Conservation (phyloP, 2,797 vertebrate genomes). For the Spheniscus humboldti region DNA sequence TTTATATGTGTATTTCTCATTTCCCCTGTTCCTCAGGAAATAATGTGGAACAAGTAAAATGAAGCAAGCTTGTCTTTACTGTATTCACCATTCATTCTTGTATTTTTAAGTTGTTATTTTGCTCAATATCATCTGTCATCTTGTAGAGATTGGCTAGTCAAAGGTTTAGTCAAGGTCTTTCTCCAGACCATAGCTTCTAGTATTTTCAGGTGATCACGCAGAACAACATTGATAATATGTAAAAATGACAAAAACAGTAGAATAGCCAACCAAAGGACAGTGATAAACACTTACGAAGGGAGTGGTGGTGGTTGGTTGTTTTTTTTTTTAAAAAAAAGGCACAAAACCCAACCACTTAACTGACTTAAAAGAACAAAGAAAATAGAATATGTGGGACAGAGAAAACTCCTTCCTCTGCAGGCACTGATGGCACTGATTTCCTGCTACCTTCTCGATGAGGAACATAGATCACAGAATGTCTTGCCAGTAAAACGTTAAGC, state of each 20-base stretch:
- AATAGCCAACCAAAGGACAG: background rate
- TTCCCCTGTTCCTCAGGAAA: background rate
- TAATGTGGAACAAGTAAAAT: background rate
- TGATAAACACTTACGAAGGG: background rate
- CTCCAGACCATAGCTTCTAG: background rate
- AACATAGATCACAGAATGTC: background rate
- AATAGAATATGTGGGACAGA: background rate
- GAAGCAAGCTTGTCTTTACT: background rate
- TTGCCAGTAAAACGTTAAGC: background rate
- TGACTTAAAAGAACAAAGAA: background rate
- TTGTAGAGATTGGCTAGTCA: background rate
- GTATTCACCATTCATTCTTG: background rate
- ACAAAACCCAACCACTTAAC: rapidly evolving
- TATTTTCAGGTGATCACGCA: background rate
- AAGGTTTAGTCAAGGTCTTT: background rate
- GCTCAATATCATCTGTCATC: background rate
- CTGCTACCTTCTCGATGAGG: background rate
- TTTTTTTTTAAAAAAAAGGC: too few relatives aligned
- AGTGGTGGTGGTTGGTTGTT: background rate
- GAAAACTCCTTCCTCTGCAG: background rate
- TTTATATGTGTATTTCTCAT: background rate
- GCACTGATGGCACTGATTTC: background rate
- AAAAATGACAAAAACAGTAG: background rate
- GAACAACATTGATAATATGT: background rate
- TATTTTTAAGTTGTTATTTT: background rate